Evolutionary conservation across 2,113 vertebrate genomes (phyloP).

Genomic region (Etheostoma spectabile): DNA sequence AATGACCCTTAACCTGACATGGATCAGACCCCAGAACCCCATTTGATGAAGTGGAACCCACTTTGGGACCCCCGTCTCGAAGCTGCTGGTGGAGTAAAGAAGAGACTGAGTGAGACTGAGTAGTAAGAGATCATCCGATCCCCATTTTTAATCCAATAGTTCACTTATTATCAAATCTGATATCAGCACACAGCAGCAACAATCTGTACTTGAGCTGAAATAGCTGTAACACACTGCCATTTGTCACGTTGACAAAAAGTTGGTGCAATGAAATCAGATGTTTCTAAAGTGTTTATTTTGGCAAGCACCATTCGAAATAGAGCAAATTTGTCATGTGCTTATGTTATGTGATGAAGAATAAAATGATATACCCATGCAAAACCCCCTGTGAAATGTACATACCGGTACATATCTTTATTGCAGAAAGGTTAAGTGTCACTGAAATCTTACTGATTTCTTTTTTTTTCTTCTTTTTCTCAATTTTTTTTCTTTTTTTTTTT

Average conservation of each 20-base stretch:
- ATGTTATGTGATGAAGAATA: conserved; percentile 83
- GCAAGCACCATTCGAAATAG: conserved; percentile 86
- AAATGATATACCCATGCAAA: conserved; percentile 91
- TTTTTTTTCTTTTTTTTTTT: conserved; percentile 4
- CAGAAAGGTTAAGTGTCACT: conserved; percentile 86
- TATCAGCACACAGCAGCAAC: conserved; percentile 75
- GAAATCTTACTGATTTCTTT: conserved; percentile 81
- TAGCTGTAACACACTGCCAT: conserved; percentile 70
- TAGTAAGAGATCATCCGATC: conserved; percentile 71
- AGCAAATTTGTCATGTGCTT: conserved; percentile 83
- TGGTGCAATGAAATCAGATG: conserved; percentile 74
- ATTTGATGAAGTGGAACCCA: no score
- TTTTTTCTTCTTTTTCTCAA: conserved; percentile 34
- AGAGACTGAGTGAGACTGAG: conserved; percentile 66
- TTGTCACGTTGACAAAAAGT: conserved; percentile 68
- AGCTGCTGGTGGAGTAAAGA: conserved; percentile 42
- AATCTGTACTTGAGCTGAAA: conserved; percentile 74
- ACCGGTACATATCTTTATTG: conserved; percentile 88
- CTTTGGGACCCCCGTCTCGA: no score
- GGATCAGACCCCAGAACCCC: no score
- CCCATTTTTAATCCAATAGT: conserved; percentile 77
- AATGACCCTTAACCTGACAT: no score
- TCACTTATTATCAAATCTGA: conserved; percentile 78
- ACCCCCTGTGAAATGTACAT: conserved; percentile 91
- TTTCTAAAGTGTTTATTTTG: conserved; percentile 85